Evolutionary conservation across 2,113 vertebrate genomes (phyloP), one percentile per base, ranked within the genome.

Genomic region (Camelus bactrianus): DNA sequence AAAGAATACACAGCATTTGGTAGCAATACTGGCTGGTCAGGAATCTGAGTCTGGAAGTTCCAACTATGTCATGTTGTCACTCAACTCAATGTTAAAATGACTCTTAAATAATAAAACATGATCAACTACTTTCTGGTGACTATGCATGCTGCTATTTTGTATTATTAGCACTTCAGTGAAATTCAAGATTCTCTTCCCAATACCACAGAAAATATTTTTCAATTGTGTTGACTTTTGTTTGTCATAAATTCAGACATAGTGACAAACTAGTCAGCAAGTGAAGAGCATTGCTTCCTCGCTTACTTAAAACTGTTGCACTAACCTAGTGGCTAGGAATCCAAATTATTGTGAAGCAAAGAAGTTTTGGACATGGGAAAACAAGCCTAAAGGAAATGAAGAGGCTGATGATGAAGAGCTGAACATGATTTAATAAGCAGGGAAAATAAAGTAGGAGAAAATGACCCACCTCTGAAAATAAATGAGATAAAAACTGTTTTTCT

Each of bases 391-490:
- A 88, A 92, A 87, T 64, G 6, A 81, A 89, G 28, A 24, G 8
- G 79, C 79, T 65, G 67, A 82, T 64, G 67, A 89, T 64, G 30
- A 93, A 56, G 38, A 90, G 35, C 20, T 50, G 8, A 60, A 62
- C 0, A 5, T 52, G n/a, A 75, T 73, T 80, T 94, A 79, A 80
- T 85, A 87, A 81, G 62, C 38, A 94, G 4, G 35, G 13, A 38
- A 97, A 88, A 69, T 62, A 58, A 86, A 42, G 46, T 38, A 64
- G 42, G 4, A 94, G 38, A 91, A 92, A 83, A 95, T 20, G 56
- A 91, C 54, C 81, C 15, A 76, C 80, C 28, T 4, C 58, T 92
- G 26, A 93, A 97, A 80, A 54, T 86, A 93, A 95, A 93, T 67
- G 30, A 95, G 72, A 88, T 60, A 85, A 86, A 90, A 84, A 77